Percentiles rank a stretch among this genome's conserved stretches.
These are phyloP conservation scores for Mamestra configurata DNA, from an alignment of 1,140 invertebrate genomes.

Conservation along the genomic window DNA sequence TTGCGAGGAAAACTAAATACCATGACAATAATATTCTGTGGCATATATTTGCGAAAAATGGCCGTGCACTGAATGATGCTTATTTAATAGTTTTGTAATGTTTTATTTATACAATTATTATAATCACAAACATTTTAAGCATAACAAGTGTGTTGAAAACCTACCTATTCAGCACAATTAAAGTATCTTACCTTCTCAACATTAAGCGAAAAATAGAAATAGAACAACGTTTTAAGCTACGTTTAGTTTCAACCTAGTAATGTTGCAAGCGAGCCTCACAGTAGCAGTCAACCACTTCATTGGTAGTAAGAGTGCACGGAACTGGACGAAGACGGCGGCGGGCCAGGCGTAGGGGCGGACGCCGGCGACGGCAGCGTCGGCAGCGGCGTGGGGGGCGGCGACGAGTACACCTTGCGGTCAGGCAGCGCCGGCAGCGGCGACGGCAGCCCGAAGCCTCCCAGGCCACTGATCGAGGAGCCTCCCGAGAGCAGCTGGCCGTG, in stretches of 20 bases:
- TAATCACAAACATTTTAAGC: no score
- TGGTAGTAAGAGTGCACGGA: slow-evolving; percentile 73
- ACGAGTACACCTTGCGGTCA: slow-evolving; percentile 71
- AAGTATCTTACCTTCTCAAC: no score
- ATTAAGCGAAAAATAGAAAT: no score
- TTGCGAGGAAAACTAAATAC: no score
- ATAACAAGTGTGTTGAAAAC: no score
- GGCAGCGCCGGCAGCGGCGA: slow-evolving; percentile 69
- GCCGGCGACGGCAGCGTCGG: slow-evolving; percentile 64
- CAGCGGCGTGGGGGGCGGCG: slow-evolving; percentile 72
- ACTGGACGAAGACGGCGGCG: slow-evolving; percentile 64
- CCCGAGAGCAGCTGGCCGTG: slow-evolving; percentile 80
- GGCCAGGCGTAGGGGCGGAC: slow-evolving; percentile 58
- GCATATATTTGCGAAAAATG: no score
- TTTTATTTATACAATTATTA: no score
- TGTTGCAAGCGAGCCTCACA: neutral
- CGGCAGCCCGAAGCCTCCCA: slow-evolving; percentile 72
- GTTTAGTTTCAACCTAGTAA: neutral
- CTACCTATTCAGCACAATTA: no score
- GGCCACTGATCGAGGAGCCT: slow-evolving; percentile 68
- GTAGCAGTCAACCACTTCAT: neutral
- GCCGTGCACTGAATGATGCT: no score
- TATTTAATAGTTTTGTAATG: no score
- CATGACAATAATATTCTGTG: no score
- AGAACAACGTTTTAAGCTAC: no score